Evolutionary conservation across 92 coral and sea anemone genomes (phyloP).

Genomic region (Hydrozoanthus gracilis): DNA sequence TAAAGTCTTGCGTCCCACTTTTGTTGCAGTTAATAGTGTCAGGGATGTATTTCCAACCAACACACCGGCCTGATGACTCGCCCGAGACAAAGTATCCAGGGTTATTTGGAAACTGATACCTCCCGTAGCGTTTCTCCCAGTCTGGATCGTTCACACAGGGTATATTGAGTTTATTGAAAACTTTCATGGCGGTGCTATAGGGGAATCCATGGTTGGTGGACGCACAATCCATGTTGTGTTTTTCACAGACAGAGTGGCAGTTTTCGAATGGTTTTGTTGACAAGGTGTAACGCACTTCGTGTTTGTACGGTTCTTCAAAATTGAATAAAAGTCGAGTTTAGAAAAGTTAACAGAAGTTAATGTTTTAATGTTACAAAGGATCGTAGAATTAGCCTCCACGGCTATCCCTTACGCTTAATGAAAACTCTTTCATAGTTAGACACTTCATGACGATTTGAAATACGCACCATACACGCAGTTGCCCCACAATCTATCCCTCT

Average conservation of each 20-base stretch:
- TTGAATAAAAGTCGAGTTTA: neutral
- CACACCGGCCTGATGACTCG: neutral
- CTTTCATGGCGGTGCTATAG: conserved; percentile 6
- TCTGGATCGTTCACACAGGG: neutral
- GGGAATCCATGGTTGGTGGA: conserved; percentile 33
- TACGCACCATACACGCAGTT: conserved; percentile 1
- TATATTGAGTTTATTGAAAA: neutral
- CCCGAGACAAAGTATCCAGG: conserved; percentile 14
- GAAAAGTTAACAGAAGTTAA: neutral
- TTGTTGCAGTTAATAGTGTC: conserved; percentile 25
- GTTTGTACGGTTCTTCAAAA: neutral
- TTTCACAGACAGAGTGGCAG: conserved; percentile 20
- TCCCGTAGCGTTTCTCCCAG: conserved; percentile 21
- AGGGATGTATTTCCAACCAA: conserved; percentile 22
- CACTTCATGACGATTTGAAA: neutral
- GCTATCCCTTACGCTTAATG: neutral
- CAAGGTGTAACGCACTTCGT: conserved; percentile 2
- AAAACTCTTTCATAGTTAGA: too few relatives aligned
- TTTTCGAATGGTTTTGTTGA: conserved; percentile 10
- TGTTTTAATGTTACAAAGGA: too few relatives aligned
- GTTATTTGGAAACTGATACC: conserved; percentile 28
- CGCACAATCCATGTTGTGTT: neutral
- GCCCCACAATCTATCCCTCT: conserved; percentile 23
- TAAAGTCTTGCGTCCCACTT: neutral
- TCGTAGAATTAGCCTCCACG: too few relatives aligned